These are phyloP conservation scores for Taenioides sp. DNA, from an alignment of 2,797 vertebrate genomes.

Conservation along the genomic window DNA sequence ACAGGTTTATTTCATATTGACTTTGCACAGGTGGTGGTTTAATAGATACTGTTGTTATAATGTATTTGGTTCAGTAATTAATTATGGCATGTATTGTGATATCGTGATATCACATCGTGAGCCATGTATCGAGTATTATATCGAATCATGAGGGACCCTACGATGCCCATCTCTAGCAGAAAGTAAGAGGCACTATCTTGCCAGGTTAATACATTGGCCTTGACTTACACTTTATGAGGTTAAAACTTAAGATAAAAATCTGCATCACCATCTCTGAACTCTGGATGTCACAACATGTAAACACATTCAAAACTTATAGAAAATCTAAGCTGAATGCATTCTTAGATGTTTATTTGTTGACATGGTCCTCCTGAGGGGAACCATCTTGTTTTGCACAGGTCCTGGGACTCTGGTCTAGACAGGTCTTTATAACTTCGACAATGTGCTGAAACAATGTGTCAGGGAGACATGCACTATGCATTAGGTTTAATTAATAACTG, in stretches of 20 bases:
- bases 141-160: no score
- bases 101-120: no score
- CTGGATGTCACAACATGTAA: background rate
- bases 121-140: no score
- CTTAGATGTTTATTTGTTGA: conserved; percentile 1
- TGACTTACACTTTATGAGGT: background rate
- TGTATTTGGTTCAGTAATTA: no score
- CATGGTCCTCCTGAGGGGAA: background rate
- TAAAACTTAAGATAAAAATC: background rate
- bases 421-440: background rate
- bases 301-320: background rate
- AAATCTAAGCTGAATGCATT: background rate
- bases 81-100: no score
- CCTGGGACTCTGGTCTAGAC: background rate
- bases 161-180: no score
- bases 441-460: background rate
- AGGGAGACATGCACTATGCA: background rate
- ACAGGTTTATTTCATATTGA: no score
- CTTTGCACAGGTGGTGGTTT: no score
- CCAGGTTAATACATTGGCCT: background rate
- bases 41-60: no score
- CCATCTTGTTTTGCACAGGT: background rate
- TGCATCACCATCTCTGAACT: background rate
- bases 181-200: background rate
- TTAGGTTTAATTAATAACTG: conserved; percentile 10